Evolutionary conservation across 2,797 vertebrate species (phyloP).

Genomic region (Heterohyrax brucei): DNA sequence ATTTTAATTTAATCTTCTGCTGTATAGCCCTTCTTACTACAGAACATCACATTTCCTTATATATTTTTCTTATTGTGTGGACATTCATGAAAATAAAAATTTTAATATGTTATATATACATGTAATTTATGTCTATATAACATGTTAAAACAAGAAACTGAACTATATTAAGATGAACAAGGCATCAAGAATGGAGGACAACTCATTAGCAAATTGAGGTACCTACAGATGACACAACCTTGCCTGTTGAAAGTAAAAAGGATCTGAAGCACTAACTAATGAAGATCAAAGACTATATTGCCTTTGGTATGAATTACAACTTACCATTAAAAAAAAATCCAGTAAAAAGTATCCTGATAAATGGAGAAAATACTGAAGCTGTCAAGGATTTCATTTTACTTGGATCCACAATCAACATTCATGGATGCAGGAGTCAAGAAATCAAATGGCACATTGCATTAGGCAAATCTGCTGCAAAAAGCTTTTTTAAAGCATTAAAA

Average conservation of each 20-base stretch:
- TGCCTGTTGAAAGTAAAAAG: background rate
- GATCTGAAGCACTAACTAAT: background rate
- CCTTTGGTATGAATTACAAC: background rate
- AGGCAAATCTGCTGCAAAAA: no score
- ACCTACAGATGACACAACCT: background rate
- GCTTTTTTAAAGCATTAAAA: no score
- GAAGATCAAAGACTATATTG: background rate
- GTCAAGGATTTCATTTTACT: background rate
- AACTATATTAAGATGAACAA: background rate
- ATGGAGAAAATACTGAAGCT: background rate
- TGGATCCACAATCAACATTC: background rate
- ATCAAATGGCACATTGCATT: no score
- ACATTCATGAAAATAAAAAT: slow-evolving; percentile 53
- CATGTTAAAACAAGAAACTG: background rate
- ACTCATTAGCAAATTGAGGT: background rate
- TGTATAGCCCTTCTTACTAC: background rate
- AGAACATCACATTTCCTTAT: slow-evolving; percentile 30
- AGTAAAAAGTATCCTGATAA: background rate
- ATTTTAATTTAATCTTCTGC: slow-evolving; percentile 38
- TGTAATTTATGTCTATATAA: background rate
- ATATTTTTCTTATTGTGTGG: slow-evolving; percentile 23
- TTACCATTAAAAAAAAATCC: background rate
- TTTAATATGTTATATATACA: slow-evolving; percentile 26
- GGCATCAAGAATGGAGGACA: background rate
- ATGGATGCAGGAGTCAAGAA: no score